Percentiles rank a stretch among this genome's conserved stretches.
phyloP scores from a whole-genome alignment of 2,113 vertebrate genomes.

The Gnathonemus echidnorhynchus region DNA sequence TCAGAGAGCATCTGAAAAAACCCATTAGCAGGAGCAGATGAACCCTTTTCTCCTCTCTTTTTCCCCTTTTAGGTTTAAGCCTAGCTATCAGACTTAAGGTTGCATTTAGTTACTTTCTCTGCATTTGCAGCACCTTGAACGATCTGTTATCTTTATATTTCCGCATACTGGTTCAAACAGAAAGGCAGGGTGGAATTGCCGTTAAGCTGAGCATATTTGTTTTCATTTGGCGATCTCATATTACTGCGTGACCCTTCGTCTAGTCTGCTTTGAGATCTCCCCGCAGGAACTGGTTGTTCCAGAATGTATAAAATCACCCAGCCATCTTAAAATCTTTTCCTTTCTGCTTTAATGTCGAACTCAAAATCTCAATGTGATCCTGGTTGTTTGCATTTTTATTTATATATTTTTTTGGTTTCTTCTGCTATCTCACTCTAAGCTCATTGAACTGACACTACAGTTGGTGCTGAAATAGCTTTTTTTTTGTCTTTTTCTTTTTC shows the following conservation, averaged over 20 bases:
- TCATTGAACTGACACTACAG: slow-evolving; percentile 66
- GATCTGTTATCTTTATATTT: slow-evolving; percentile 23
- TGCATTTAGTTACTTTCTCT: slow-evolving; percentile 35
- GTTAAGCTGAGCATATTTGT: slow-evolving; percentile 45
- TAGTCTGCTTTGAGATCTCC: slow-evolving; percentile 24
- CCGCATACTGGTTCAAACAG: slow-evolving; percentile 42
- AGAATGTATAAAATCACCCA: slow-evolving; percentile 40
- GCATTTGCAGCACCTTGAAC: slow-evolving; percentile 33
- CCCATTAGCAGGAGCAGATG: slow-evolving; percentile 42
- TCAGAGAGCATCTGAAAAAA: slow-evolving; percentile 60
- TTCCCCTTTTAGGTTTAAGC: slow-evolving; percentile 30
- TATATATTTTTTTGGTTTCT: slow-evolving; percentile 57
- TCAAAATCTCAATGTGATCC: slow-evolving; percentile 49
- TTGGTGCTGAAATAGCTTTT: slow-evolving; percentile 62
- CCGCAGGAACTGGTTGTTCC: slow-evolving; percentile 30
- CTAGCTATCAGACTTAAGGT: slow-evolving; percentile 25
- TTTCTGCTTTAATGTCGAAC: slow-evolving; percentile 47
- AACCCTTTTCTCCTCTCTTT: slow-evolving; percentile 10
- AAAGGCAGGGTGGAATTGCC: slow-evolving; percentile 41
- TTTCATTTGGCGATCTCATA: slow-evolving; percentile 20
- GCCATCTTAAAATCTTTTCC: slow-evolving; percentile 32
- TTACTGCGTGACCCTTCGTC: background rate
- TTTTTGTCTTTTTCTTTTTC: slow-evolving; percentile 48
- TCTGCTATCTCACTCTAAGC: slow-evolving; percentile 71
- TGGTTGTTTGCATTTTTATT: slow-evolving; percentile 50